Evolutionary conservation across 2,113 vertebrate genomes (phyloP).

Genomic region (Platycercus adscitus): DNA sequence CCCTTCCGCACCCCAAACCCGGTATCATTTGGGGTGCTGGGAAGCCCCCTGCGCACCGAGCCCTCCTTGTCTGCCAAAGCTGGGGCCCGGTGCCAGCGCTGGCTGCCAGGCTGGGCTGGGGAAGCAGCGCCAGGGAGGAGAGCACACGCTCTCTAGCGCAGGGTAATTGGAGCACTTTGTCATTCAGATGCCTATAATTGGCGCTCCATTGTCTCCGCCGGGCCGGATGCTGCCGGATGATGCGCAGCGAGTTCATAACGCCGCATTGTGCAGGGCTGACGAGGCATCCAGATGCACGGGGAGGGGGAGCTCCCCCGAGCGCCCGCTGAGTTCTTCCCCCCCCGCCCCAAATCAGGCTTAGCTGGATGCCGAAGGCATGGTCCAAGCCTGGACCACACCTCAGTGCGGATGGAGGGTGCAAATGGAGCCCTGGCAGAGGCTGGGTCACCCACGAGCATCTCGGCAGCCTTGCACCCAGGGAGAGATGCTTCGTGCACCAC

Average conservation of each 20-base stretch:
- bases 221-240: slow-evolving; percentile 65
- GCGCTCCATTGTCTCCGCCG: slow-evolving; percentile 74
- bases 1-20: neutral
- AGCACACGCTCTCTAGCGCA: neutral
- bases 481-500: neutral
- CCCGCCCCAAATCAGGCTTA: neutral
- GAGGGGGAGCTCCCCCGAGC: neutral
- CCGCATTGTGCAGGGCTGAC: slow-evolving; percentile 28
- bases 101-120: neutral
- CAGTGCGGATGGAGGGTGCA: accelerated
- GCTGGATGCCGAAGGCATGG: neutral
- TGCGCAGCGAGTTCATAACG: slow-evolving; percentile 12
- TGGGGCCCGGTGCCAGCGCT: neutral
- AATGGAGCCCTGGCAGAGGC: neutral
- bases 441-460: accelerated
- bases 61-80: neutral
- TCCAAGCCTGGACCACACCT: accelerated
- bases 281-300: slow-evolving; percentile 23
- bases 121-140: neutral
- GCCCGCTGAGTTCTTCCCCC: accelerated
- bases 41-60: accelerated
- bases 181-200: slow-evolving; percentile 77
- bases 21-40: neutral
- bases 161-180: slow-evolving; percentile 81
- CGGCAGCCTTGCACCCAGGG: too few relatives aligned